Base-by-base conservation (phyloP, 2,888 invertebrate species). In the Lydus trimaculatus region DNA sequence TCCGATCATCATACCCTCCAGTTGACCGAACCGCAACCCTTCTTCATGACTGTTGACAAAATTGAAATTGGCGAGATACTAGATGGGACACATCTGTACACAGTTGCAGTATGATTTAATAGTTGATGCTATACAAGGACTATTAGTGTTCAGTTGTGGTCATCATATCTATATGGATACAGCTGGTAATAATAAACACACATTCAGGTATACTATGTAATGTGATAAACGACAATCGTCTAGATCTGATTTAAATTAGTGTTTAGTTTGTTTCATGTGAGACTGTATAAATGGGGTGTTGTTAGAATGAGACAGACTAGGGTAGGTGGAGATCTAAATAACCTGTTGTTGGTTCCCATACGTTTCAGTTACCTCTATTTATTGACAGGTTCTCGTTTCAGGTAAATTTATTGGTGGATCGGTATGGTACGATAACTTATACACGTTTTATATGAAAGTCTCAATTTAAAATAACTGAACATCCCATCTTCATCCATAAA, bases 331-430 rank as follows among this genome's bases (percentile, higher is more conserved):
- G 20, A 48, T 48, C 48, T 48, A 48, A 48, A 72, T 76, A 75
- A 75, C 75, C 75, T 70, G 70, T 69, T 75, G 76, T 75, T 73
- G 73, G 73, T 75, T 74, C 73, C 70, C 73, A 72, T 73, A 66
- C 71, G 69, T 72, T 71, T 73, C 52, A 66, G 66, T 70, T 72
- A 61, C 67, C 58, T n/a, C n/a, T 28, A 31, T 31, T 66, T 70
- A 74, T 72, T 65, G 71, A 74, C 71, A 70, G 71, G 72, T 68
- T 66, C 71, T 66, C 66, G 72, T 72, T 73, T 63, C 64, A 64
- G 67, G 72, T 71, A 63, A 66, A 69, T 69, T 69, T 69, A 69
- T 69, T 43, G 69, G n/a, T 13, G 7, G 61, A 31, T 25, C 52
- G 0, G 20, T 56, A 48, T 25, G 25, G 56, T 56, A 25, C 56